Evolutionary conservation across 2,797 vertebrate genomes (phyloP).

Genomic region (Martes flavigula): DNA sequence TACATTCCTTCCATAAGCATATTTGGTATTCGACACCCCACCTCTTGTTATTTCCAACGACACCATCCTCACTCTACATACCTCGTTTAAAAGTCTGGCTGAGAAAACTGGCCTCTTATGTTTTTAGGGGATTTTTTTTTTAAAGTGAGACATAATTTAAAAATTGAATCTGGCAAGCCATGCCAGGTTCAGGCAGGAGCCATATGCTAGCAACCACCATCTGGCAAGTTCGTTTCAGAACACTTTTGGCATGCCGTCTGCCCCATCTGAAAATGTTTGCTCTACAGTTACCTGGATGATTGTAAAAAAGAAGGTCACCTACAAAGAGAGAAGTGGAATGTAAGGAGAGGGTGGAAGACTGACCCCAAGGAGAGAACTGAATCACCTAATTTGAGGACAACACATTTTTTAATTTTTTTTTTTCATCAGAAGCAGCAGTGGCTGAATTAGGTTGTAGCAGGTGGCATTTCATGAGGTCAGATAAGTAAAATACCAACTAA

Average conservation of each 20-base stretch:
- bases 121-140: background rate
- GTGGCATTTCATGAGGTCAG: slow-evolving; percentile 71
- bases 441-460: slow-evolving; percentile 22
- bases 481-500: slow-evolving; percentile 67
- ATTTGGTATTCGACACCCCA: background rate
- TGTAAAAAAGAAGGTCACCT: background rate
- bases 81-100: background rate
- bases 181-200: slow-evolving; percentile 46
- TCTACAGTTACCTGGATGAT: slow-evolving; percentile 8
- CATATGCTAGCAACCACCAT: slow-evolving; percentile 46
- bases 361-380: background rate
- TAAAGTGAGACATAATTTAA: slow-evolving; percentile 43
- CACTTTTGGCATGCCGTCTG: slow-evolving; percentile 21
- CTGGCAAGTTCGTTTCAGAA: background rate
- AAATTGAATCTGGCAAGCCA: slow-evolving; percentile 43
- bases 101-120: background rate
- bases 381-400: slow-evolving; percentile 44
- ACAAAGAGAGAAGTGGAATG: background rate
- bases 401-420: background rate
- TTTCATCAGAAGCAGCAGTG: slow-evolving; percentile 23
- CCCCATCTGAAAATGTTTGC: slow-evolving; percentile 60
- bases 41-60: background rate
- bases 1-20: background rate
- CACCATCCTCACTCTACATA: background rate
- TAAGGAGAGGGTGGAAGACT: background rate